Evolutionary conservation across 2,797 vertebrate species (phyloP), one percentile per base, ranked within the genome.

Genomic region (Microchirus variegatus): DNA sequence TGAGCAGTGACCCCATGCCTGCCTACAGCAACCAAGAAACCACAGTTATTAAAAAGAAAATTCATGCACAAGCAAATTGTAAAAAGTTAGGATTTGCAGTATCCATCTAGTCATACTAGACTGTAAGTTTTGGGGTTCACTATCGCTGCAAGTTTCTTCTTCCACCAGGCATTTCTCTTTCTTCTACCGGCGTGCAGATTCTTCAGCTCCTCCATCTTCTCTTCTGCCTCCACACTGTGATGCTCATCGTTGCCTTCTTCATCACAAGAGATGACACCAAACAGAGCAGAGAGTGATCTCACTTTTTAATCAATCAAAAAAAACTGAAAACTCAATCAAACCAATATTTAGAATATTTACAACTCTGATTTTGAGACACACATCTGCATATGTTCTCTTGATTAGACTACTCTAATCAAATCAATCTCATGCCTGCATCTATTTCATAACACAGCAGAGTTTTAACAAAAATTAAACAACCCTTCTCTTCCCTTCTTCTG

Each of bases 91-190:
- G 31, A 31, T 31, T 31, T 31, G 6, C 31, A 1, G 31, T 31
- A 31, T 31, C 5, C 8, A 7, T 49, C 3, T 17, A 2, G 0
- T 26, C 82, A 8, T 83, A 91, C 90, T 59, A 91, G 80, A 89
- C 86, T 82, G 40, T 91, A 90, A 0, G 86, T 87, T 8, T 8
- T 74, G 42, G 80, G 54, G 70, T 90, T 87, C 51, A 81, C 84
- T 15, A 77, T 67, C 1, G 72, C 63, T 5, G 85, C 80, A 1
- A 83, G 81, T 43, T 67, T 85, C 70, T 80, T 85, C 51, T 10
- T 71, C 19, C 81, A 73, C 84, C 74, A 59, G 35, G 75, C 53
- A 17, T 59, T 77, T 85, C 81, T 83, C 51, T 45, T 87, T 45
- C 50, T 47, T 75, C 84, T 82, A 3, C 55, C 66, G 10, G 58